Conservation (phyloP, 1,140 invertebrate genomes). For the Proctacanthus coquilletti region DNA sequence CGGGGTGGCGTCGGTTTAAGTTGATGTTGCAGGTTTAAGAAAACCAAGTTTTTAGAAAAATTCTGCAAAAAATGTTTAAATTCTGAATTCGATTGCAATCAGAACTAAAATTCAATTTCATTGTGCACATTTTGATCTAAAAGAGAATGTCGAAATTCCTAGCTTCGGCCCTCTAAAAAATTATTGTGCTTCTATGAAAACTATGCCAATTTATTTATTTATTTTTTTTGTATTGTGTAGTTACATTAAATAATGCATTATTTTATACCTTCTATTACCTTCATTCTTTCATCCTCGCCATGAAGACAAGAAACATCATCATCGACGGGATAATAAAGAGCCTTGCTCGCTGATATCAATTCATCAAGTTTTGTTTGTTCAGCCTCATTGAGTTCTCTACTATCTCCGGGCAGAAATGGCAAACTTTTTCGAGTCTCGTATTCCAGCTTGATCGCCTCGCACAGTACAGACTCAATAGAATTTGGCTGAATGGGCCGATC, state of each 20-base stretch:
- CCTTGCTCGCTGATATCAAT: conserved; percentile 68
- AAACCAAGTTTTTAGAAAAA: no score
- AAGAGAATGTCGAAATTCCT: no score
- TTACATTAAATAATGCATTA: conserved; percentile 5
- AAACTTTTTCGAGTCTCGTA: conserved; percentile 40
- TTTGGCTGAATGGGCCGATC: conserved; percentile 31
- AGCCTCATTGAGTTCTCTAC: conserved; percentile 60
- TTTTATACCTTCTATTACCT: conserved; percentile 27
- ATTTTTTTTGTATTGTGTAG: conserved; percentile 5
- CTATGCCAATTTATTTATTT: no score
- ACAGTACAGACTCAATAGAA: conserved; percentile 65
- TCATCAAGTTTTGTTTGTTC: conserved; percentile 70
- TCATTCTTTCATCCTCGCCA: conserved; percentile 42
- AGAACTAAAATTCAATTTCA: no score
- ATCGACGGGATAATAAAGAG: conserved; percentile 61
- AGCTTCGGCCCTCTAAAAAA: no score
- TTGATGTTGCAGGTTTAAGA: no score
- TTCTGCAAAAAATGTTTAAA: no score
- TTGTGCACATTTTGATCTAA: no score
- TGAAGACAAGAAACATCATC: conserved; percentile 56
- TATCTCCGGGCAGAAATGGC: conserved; percentile 13
- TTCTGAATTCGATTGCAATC: no score
- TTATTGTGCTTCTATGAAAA: no score
- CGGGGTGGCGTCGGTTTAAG: no score
- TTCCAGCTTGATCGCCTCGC: conserved; percentile 68